Evolutionary conservation across 2,797 vertebrate genomes (phyloP), one percentile per base, ranked within the genome.

Genomic region (Scleropages formosus): DNA sequence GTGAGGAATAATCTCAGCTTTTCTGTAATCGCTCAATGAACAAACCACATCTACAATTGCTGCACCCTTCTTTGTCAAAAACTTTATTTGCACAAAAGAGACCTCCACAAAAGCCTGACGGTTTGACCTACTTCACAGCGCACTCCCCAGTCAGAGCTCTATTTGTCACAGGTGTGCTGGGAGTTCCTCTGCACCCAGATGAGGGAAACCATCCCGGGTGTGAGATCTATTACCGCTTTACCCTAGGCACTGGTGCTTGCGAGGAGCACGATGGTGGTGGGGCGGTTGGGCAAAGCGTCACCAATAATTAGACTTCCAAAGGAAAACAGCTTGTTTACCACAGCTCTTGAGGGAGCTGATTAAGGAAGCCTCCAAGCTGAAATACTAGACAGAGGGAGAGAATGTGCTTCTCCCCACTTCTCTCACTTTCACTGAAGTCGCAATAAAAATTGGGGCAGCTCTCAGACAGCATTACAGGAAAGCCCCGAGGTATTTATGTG

Each of bases 401-500:
- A 0, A 53, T 11, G 8, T 3, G 20, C 0, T 56, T 70, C 70
- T 24, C 15, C 51, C 44, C 13, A 11, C 24, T 22, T 26, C 53
- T 64, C 53, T 46, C 46, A 20, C 39, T 70, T 47, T 24, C 22
- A 70, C 16, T 24, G 47, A 70, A 70, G 67, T 24, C 4, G 70
- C 44, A 46, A 8, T 53, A 10, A 63, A 75, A 75, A 75, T 64
- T 68, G 31, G 64, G 27, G n/a, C 74, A 68, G 53, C n/a, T 67
- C 15, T 11, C 22, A 51, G 12, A 59, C n/a, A 58, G 62, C 51
- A 66, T 69, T 39, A 64, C 4, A 13, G 39, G 15, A 22, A 46
- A 12, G 71, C 46, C 47, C 75, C 4, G 53, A 64, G 58, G 67
- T 46, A 13, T 4, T 24, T 27, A 12, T 31, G 56, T 63, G 59